Conservation (phyloP, 2,113 vertebrate genomes). For the Himantopus leucocephalus region DNA sequence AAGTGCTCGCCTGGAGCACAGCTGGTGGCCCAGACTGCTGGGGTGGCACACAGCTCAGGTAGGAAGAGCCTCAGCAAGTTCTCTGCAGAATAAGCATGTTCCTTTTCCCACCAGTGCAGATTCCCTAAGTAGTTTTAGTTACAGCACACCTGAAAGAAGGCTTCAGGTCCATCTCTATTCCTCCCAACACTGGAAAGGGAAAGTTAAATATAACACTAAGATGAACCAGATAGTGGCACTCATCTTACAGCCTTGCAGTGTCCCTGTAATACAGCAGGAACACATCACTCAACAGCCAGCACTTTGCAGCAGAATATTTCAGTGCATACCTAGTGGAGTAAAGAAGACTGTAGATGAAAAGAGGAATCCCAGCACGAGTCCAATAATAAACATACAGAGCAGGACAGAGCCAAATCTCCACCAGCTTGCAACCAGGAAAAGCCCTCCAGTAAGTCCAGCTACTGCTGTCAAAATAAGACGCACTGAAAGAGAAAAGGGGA, state of each 20-base stretch:
- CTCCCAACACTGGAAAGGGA: not conserved
- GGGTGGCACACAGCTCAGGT: not conserved
- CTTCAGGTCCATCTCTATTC: not conserved
- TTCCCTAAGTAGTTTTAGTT: not conserved
- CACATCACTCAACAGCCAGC: not conserved
- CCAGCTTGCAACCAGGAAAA: constrained; percentile 86
- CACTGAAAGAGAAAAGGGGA: constrained; percentile 66
- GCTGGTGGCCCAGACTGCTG: not conserved
- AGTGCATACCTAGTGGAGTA: constrained; percentile 86
- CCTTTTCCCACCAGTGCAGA: not conserved
- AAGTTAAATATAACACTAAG: not conserved
- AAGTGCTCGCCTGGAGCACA: not conserved
- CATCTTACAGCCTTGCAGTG: not conserved
- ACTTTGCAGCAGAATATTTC: not conserved
- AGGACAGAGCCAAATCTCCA: constrained; percentile 87
- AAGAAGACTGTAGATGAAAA: constrained; percentile 81
- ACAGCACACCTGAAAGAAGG: not conserved
- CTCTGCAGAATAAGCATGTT: not conserved
- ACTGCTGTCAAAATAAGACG: constrained; percentile 80
- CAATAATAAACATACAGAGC: constrained; percentile 80
- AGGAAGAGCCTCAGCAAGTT: not conserved
- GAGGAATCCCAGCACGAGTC: constrained; percentile 87
- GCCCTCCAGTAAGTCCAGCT: constrained; percentile 80
- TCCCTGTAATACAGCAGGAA: not conserved
- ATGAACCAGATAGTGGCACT: not conserved